phyloP scores from a whole-genome alignment of 1,140 invertebrate genomes.

The Harlomillsia oculata region DNA sequence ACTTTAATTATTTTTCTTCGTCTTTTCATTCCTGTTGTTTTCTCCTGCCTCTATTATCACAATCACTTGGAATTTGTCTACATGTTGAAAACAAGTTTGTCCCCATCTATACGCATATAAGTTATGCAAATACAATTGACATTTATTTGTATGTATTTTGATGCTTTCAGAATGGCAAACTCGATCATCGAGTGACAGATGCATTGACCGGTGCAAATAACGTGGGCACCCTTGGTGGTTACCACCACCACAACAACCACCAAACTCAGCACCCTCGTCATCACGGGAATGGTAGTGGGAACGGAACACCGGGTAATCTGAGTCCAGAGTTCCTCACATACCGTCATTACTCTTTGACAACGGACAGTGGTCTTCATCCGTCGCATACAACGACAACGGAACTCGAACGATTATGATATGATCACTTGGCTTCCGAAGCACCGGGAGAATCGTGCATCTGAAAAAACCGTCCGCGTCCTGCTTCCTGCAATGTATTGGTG shows the following conservation, averaged over 20 bases:
- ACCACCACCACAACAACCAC: slow-evolving; percentile 22
- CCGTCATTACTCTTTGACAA: slow-evolving; percentile 33
- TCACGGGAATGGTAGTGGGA: slow-evolving; percentile 17
- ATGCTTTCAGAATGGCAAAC: slow-evolving; percentile 34
- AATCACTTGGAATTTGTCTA: too few relatives aligned
- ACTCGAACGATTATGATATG: slow-evolving; percentile 35
- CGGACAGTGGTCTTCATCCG: slow-evolving; percentile 24
- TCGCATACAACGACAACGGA: slow-evolving; percentile 32
- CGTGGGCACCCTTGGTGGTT: slow-evolving; percentile 27
- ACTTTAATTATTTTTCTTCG: too few relatives aligned
- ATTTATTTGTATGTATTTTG: too few relatives aligned
- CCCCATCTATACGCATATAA: too few relatives aligned
- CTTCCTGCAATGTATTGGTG: neutral
- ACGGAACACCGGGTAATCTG: slow-evolving; percentile 16
- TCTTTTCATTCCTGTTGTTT: too few relatives aligned
- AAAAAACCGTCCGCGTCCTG: slow-evolving; percentile 18
- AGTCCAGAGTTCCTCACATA: slow-evolving; percentile 36
- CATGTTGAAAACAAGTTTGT: too few relatives aligned
- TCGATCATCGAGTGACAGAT: slow-evolving; percentile 32
- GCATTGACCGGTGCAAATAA: slow-evolving; percentile 25
- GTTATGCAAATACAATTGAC: too few relatives aligned
- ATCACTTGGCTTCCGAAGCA: slow-evolving; percentile 18
- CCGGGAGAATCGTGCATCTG: slow-evolving; percentile 31
- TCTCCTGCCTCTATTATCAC: too few relatives aligned
- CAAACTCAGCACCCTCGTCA: slow-evolving; percentile 17